Evolutionary conservation across 92 coral and sea anemone genomes (phyloP).

Genomic region (Porites evermanni): DNA sequence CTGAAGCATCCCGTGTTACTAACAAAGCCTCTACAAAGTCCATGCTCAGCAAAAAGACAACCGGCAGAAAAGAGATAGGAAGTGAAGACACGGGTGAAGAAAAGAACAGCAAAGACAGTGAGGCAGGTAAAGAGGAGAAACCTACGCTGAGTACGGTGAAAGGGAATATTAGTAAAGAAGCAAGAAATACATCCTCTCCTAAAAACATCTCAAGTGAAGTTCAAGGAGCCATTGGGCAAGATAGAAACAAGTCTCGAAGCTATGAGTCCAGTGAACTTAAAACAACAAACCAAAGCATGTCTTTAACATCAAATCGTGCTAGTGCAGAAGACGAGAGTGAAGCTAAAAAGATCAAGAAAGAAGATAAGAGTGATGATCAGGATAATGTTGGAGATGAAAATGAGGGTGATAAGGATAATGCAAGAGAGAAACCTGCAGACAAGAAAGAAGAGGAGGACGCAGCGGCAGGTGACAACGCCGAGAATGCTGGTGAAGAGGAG

Average conservation of each 20-base stretch:
- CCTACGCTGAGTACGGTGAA: background rate
- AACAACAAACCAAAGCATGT: background rate
- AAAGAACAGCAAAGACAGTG: background rate
- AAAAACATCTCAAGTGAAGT: background rate
- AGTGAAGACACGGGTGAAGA: background rate
- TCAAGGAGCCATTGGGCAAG: background rate
- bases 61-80: background rate
- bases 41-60: background rate
- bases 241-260: constrained; percentile 9
- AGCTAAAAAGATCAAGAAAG: background rate
- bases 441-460: background rate
- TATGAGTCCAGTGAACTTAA: background rate
- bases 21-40: background rate
- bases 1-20: background rate
- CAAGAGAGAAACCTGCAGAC: background rate
- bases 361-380: background rate
- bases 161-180: background rate
- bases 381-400: background rate
- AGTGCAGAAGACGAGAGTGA: background rate
- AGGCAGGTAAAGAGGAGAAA: background rate
- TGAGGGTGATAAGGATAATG: background rate
- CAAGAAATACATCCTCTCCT: background rate
- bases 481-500: background rate
- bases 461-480: background rate
- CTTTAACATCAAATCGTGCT: background rate